Base-by-base conservation (phyloP, 2,113 vertebrate species). In the Sturnira hondurensis region DNA sequence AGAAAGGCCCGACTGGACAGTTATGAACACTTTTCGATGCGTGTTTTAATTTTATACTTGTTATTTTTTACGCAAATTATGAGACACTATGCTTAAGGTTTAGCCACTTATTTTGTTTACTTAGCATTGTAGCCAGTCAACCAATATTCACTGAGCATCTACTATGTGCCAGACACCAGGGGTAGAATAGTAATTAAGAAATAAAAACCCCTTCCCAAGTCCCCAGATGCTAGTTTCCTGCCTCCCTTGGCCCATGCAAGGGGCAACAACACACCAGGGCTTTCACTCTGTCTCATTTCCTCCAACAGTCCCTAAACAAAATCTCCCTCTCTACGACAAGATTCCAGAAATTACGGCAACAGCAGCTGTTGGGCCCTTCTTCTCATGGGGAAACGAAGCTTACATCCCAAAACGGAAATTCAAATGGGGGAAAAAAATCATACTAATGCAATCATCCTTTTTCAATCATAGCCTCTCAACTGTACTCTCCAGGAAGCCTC, bases 391-490 rank as follows among this genome's bases (percentile, higher is more conserved):
- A 50, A 88, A 22, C 11, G 31, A 85, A 85, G 63, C 54, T 96
- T 41, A 85, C 9, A 28, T 87, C 74, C 65, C n/a, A 45, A 89
- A 97, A 76, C 17, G 70, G 52, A 95, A 80, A 45, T 33, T 86
- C 50, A 65, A 80, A 78, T 22, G 1, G 9, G 7, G 0, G 13
- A 43, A 67, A 17, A 13, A 43, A 58, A 8, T 22, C 38, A 47
- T 58, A 63, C 28, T 61, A 78, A 82, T 5, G n/a, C 47, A 93
- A 88, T 94, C 50, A 93, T 45, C 8, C 5, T 38, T 90, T 87
- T 93, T 81, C 87, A 97, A 73, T 96, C 84, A 92, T 0, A 54
- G 76, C 52, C 90, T 90, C 95, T 95, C 90, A 77, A 92, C 50
- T 10, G 13, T 38, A 52, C 84, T 92, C 92, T 58, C 96, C 52